Base-by-base conservation (phyloP, 2,888 invertebrate species). In the Agrotis ipsilon region DNA sequence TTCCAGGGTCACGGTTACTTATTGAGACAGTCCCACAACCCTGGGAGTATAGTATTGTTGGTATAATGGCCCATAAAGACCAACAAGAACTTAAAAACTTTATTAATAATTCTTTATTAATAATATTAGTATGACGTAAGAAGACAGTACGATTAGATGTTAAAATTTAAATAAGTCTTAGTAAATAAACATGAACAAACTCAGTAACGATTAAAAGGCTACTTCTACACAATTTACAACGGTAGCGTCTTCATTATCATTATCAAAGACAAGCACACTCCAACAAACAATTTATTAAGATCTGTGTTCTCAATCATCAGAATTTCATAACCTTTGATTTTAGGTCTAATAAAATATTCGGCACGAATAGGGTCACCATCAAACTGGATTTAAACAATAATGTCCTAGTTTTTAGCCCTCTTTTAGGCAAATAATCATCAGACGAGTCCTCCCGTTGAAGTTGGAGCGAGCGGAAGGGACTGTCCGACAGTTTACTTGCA, bases 271-370 rank as follows among this genome's bases (percentile, higher is more conserved):
- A 55, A 66, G 19, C 9, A 3, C 4, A 54, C 19, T 48, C 14
- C 21, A 54, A 70, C 49, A 79, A 75, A 78, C 80, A 79, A 75
- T 78, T 58, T 21, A 61, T 58, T 43, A 68, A 57, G 62, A 76
- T 54, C 39, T 39, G 39, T 39, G 39, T 39, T 39, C 21, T 63
- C 58, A 61, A 51, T 27, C 39, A 66, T 67, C 32, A 62, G 75
- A 83, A 80, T 74, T 65, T 74, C 80, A 71, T 73, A 70, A 54
- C 46, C 55, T 58, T 54, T 57, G 76, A 68, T 80, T 77, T 58
- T 21, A 49, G 49, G 45, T 49, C 46, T 19, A 73, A 71, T 73
- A 27, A 68, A 74, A 64, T 80, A 63, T 80, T 80, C 43, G 52
- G 54, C 39, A 14, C 14, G 65, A 46, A 18, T 55, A 55, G 55